Evolutionary conservation across 2,797 vertebrate species (phyloP), one percentile per base, ranked within the genome.

Genomic region (Trachops cirrhosus): DNA sequence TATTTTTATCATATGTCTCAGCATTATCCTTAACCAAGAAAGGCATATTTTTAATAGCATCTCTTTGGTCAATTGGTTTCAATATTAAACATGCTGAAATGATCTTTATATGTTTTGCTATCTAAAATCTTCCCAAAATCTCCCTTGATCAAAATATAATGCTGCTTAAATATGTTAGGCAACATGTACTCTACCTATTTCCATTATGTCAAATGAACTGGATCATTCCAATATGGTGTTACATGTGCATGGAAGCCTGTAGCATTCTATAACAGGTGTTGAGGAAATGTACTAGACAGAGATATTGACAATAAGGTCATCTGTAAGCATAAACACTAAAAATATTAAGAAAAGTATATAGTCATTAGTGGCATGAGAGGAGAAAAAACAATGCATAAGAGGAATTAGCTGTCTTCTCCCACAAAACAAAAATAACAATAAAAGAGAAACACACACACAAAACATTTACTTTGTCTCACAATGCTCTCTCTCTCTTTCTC

Each of bases 221-320:
- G 98, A 99, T 98, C 99, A 98, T 98, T 99, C 98, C 99, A 99
- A 99, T 99, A 99, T 99, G 99, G 98, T 98, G 98, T 98, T 99
- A 98, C 99, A 99, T 99, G 99, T 98, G 98, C 98, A 97, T 98
- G 96, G 97, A 98, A 98, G 98, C 98, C 98, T 62, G 96, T 98
- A 98, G 98, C 98, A 8, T 96, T 98, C 97, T 98, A 95, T 97
- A 98, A 98, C 99, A 99, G 99, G 99, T 99, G 99, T 98, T 98
- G 96, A 92, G 6, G 46, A 86, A 98, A 78, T 48, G 95, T 95
- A 97, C 97, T 96, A 77, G 96, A 95, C 98, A 95, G 96, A 95
- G 97, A 98, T 97, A 97, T 82, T 94, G 87, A 96, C 95, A 90
- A 96, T 97, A 98, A 98, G 98, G 98, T 98, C 98, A 98, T 96